phyloP scores from a whole-genome alignment of 2,888 invertebrate genomes.

The Ypsolopha sequella region DNA sequence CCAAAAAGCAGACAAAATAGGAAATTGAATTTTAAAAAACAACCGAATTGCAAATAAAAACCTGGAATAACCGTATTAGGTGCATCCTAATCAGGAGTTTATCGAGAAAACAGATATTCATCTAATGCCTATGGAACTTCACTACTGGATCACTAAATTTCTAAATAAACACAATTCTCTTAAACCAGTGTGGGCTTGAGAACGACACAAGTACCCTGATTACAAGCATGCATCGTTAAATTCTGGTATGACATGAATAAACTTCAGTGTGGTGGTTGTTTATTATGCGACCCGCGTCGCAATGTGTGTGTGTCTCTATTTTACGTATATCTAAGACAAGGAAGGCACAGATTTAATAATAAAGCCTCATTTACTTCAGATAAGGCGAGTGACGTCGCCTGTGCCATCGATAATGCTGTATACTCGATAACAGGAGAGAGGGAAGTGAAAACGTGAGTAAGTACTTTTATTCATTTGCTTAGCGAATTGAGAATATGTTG shows the following conservation, averaged over 20 bases:
- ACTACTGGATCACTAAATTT: too few relatives aligned
- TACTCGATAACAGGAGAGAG: constrained; percentile 27
- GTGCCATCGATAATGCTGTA: constrained; percentile 33
- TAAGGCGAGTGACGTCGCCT: constrained; percentile 28
- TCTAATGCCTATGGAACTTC: too few relatives aligned
- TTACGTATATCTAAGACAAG: constrained; percentile 3
- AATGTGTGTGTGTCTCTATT: neutral
- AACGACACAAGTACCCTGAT: too few relatives aligned
- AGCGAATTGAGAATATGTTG: too few relatives aligned
- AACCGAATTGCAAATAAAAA: too few relatives aligned
- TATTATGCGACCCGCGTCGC: constrained; percentile 11
- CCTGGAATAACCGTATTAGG: too few relatives aligned
- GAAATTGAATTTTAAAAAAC: too few relatives aligned
- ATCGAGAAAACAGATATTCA: too few relatives aligned
- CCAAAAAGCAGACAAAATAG: too few relatives aligned
- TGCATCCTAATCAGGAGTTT: too few relatives aligned
- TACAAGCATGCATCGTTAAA: neutral
- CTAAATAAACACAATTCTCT: too few relatives aligned
- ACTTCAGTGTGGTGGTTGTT: constrained; percentile 9
- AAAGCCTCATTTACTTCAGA: constrained; percentile 28
- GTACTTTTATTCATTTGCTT: constrained; percentile 15
- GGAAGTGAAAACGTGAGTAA: constrained; percentile 48
- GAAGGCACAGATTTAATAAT: constrained; percentile 15
- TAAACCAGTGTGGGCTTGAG: too few relatives aligned
- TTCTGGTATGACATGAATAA: constrained; percentile 10